Percentiles rank a stretch among this genome's conserved stretches.
Conservation (phyloP, 2,113 vertebrate species). For the Noctilio leporinus region DNA sequence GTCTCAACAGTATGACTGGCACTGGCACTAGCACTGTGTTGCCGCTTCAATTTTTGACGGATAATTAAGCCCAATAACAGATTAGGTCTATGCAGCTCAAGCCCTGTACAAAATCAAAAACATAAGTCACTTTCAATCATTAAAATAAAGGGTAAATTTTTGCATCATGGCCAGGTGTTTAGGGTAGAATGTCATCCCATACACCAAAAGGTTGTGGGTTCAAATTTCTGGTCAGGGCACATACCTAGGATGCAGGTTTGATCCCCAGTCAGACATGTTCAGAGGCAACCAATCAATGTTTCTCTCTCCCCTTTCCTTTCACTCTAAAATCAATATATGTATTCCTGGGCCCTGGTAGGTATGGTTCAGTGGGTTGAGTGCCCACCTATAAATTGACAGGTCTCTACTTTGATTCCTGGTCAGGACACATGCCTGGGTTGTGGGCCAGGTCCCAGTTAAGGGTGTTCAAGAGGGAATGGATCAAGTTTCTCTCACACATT, state of each 20-base stretch:
- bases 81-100: conserved; percentile 93
- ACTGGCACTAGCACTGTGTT: conserved; percentile 73
- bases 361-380: too few relatives aligned
- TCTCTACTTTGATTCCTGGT: too few relatives aligned
- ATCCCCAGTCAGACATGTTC: too few relatives aligned
- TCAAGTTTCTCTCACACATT: too few relatives aligned
- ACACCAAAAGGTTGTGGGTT: background rate
- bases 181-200: background rate
- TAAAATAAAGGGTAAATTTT: background rate
- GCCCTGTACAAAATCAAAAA: conserved; percentile 82
- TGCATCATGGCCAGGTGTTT: background rate
- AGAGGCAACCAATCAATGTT: too few relatives aligned
- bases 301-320: background rate
- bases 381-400: too few relatives aligned
- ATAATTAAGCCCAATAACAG: conserved; percentile 94
- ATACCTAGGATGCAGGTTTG: too few relatives aligned
- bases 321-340: background rate
- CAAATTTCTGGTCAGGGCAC: background rate
- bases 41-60: conserved; percentile 92
- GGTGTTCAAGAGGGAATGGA: too few relatives aligned
- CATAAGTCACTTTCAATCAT: conserved; percentile 15
- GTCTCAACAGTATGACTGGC: conserved; percentile 80
- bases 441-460: too few relatives aligned
- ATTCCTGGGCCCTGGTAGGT: too few relatives aligned
- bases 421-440: too few relatives aligned